Evolutionary conservation across 2,113 vertebrate species (phyloP), one percentile per base, ranked within the genome.

Genomic region (Oxyruncus cristatus): DNA sequence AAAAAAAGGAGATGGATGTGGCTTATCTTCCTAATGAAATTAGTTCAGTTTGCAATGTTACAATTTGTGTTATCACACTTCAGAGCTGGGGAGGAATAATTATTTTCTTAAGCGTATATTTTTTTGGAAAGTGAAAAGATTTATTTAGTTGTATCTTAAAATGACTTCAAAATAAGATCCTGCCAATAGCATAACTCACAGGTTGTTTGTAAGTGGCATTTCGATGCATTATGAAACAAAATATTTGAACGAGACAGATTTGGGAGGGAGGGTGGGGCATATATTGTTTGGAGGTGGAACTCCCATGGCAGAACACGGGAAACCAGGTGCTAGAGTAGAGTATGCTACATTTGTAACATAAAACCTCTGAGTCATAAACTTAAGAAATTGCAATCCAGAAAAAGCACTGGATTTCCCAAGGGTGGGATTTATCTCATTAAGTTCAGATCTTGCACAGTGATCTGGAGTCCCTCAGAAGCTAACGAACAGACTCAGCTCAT

Each of bases 291-390:
- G 56, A 68, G n/a, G 35, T 41, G 67, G 28, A 56, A 27, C 24
- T 73, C 33, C 26, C 20, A 30, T 17, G 49, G 32, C 55, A 78
- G 72, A 83, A 81, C 0, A 0, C 1, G 3, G 19, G 11, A n/a
- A 77, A 28, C 8, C 9, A 56, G 28, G 33, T 85, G 30, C 47
- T 27, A n/a, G 11, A 7, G 28, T 30, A 26, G 37, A 35, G 22
- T 62, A 16, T 0, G 0, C 32, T 62, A 53, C 6, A 9, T 21
- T 65, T 83, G 61, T 44, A 81, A 46, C 49, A 76, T 32, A 61
- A 47, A 75, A 5, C 2, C 22, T 12, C 16, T 0, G 0, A 56
- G 20, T 35, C 14, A 15, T 33, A 63, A 85, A 24, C 9, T 20
- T 39, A 61, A 47, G 27, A 1, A 6, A 68, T 7, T 41, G 32